Evolutionary conservation across 2,797 vertebrate genomes (phyloP).

Genomic region (Halcyon chelicuti): DNA sequence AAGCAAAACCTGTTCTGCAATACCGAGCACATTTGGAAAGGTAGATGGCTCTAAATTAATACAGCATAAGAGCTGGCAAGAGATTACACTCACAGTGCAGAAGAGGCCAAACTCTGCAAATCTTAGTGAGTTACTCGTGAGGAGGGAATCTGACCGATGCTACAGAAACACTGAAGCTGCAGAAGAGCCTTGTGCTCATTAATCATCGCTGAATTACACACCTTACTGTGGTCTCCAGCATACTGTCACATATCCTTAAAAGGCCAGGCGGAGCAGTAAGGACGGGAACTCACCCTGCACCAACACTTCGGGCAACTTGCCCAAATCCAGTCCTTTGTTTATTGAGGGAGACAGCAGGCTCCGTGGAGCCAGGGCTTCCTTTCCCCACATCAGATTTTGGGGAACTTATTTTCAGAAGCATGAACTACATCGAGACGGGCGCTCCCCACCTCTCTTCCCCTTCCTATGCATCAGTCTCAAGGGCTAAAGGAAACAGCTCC

Average conservation of each 20-base stretch:
- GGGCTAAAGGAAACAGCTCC: slow-evolving; percentile 51
- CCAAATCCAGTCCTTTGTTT: slow-evolving; percentile 63
- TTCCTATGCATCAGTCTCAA: slow-evolving; percentile 46
- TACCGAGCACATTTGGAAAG: neutral
- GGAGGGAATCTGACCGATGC: neutral
- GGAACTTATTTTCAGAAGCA: slow-evolving; percentile 49
- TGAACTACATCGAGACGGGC: neutral
- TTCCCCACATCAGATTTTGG: slow-evolving; percentile 57
- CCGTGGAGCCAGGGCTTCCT: slow-evolving; percentile 58
- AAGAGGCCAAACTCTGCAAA: slow-evolving; percentile 26
- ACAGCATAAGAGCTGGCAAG: neutral
- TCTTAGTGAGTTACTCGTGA: neutral
- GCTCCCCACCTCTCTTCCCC: slow-evolving; percentile 39
- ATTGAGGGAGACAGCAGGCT: slow-evolving; percentile 66
- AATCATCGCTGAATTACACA: slow-evolving; percentile 46
- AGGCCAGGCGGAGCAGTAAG: slow-evolving; percentile 62
- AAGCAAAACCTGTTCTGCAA: slow-evolving; percentile 17
- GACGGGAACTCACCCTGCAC: slow-evolving; percentile 57
- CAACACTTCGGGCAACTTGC: slow-evolving; percentile 56
- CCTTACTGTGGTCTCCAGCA: slow-evolving; percentile 39
- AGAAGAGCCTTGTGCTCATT: slow-evolving; percentile 25
- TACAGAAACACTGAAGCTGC: neutral
- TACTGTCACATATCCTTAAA: slow-evolving; percentile 64
- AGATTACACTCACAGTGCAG: neutral
- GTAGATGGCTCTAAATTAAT: neutral